A percentile compares a stretch with the other conserved stretches of the same genome.
These are phyloP conservation scores for Globicephala melas DNA, from an alignment of 2,113 vertebrate species.

Conservation along the genomic window DNA sequence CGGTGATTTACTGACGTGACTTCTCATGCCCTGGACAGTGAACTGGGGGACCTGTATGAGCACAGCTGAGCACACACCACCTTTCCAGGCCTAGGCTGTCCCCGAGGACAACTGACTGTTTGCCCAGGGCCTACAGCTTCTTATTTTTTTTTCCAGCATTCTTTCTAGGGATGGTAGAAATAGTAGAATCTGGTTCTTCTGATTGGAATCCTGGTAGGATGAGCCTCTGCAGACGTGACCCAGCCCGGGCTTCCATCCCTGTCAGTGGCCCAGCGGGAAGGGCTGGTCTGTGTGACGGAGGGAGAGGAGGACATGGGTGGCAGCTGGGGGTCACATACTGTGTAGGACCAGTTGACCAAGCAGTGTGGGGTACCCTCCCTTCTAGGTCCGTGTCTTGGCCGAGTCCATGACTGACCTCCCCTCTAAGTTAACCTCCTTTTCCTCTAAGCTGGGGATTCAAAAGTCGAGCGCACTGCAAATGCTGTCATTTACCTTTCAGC, in stretches of 20 bases:
- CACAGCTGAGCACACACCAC: neutral
- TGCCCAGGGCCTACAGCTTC: neutral
- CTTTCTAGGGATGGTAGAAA: neutral
- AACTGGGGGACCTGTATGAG: neutral
- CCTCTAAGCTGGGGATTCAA: conserved; percentile 1
- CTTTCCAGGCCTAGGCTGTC: neutral
- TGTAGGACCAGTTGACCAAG: neutral
- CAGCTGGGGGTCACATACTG: neutral
- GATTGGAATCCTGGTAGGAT: neutral
- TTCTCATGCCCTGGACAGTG: neutral
- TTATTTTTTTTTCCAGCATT: neutral
- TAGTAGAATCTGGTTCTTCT: neutral
- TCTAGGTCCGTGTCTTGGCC: neutral
- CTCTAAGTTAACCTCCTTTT: neutral
- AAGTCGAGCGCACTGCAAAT: neutral
- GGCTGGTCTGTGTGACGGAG: neutral
- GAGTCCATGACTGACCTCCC: neutral
- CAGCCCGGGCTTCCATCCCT: fast-evolving
- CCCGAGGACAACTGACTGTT: neutral
- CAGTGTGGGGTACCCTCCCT: fast-evolving
- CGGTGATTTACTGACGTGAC: neutral
- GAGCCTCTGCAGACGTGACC: neutral
- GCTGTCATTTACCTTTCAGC: neutral
- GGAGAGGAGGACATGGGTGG: fast-evolving
- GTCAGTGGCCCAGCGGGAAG: neutral